Base-by-base conservation (phyloP, 2,888 invertebrate genomes). In the Trypoxylon attenuatum region DNA sequence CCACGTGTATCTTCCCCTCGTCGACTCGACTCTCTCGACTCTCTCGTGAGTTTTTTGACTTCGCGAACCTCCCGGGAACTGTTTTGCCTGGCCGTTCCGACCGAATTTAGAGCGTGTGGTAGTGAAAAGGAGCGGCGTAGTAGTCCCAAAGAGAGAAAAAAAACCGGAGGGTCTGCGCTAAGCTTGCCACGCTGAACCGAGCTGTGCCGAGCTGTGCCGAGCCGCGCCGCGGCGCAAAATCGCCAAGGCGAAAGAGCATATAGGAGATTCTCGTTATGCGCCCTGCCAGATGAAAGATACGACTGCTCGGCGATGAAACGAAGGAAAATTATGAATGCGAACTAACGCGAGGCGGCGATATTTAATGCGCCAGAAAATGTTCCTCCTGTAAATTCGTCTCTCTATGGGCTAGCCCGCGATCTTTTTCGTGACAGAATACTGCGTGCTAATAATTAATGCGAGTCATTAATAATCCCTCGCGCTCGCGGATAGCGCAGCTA, bases 31-130 rank as follows among this genome's bases (percentile, higher is more conserved):
- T 33, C 42, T 56, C 54, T 49, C 47, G 57, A 39, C 54, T 65
- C 76, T 72, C 64, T 67, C 70, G 65, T 67, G 67, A 74, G 70
- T 69, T 77, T 78, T 76, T 77, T 67, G 60, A 65, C 78, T 64
- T 57, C 65, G 38, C 57, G 27, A 58, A 52, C 68, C 61, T 56
- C 47, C 62, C 60, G 72, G 62, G 68, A 72, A 69, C 72, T 69
- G 69, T 76, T 76, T 72, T 47, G 70, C 73, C 54, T 45, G 71
- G 56, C 71, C 64, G 53, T 64, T 59, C 57, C 45, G 59, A 70
- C 66, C 74, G 71, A 78, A 78, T 77, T 78, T 77, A 78, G 78
- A 77, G 71, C 68, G 66, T 59, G 61, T 64, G 49, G 52, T 61
- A 51, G 59, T 56, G 71, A 71, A 66, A 73, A 76, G 74, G 62